Evolutionary conservation across 2,113 vertebrate species (phyloP).

Genomic region (Tupaia chinensis): DNA sequence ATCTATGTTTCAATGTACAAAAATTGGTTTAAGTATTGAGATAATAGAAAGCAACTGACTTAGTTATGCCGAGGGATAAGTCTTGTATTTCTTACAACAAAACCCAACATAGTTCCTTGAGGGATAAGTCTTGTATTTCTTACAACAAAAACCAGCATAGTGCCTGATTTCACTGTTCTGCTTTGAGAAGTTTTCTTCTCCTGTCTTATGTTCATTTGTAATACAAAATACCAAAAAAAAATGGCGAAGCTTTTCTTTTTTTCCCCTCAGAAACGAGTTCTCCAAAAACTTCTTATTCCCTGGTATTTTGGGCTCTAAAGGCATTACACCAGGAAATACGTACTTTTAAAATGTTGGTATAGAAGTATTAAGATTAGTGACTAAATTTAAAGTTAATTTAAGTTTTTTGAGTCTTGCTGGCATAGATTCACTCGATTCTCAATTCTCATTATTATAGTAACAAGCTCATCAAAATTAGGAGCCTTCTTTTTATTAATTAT

Average conservation of each 20-base stretch:
- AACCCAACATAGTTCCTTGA: neutral
- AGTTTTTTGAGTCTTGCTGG: neutral
- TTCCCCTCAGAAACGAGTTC: neutral
- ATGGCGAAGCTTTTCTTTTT: neutral
- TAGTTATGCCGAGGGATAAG: neutral
- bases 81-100: neutral
- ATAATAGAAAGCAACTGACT: neutral
- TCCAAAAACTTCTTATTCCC: neutral
- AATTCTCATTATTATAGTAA: neutral
- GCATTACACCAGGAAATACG: neutral
- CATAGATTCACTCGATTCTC: neutral
- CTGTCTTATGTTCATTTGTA: neutral
- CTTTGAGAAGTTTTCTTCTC: neutral
- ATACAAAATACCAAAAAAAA: conserved; percentile 15
- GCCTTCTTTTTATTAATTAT: neutral
- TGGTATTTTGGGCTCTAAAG: neutral
- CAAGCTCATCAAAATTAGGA: neutral
- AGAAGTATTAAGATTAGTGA: neutral
- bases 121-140: neutral
- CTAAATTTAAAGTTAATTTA: neutral
- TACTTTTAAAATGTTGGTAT: neutral
- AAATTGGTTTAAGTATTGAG: neutral
- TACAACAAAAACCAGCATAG: neutral
- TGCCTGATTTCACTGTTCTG: neutral
- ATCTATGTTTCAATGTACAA: neutral